These are phyloP conservation scores for Chloroclystis v-ata DNA, from an alignment of 2,888 invertebrate genomes.

Conservation along the genomic window DNA sequence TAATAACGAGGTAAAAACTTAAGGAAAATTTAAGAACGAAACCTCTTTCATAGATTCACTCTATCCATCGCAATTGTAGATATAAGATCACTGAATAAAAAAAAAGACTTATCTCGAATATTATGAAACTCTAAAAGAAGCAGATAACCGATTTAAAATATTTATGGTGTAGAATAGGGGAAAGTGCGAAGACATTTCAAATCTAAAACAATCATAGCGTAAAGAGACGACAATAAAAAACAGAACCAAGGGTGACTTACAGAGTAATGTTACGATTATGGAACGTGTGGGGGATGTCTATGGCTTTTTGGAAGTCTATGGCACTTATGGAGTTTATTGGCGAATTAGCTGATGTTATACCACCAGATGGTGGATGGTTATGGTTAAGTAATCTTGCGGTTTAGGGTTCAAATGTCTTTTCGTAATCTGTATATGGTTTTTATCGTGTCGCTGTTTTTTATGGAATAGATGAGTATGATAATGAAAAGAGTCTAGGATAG, in stretches of 20 bases:
- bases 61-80: too few relatives aligned
- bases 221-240: conserved; percentile 14
- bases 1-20: too few relatives aligned
- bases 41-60: too few relatives aligned
- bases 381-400: neutral
- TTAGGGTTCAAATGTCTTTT: conserved; percentile 1
- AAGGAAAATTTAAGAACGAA: too few relatives aligned
- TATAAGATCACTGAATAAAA: too few relatives aligned
- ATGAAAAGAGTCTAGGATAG: too few relatives aligned
- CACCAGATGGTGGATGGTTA: conserved; percentile 5
- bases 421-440: neutral
- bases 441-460: too few relatives aligned
- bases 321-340: conserved; percentile 10
- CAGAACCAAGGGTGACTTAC: conserved; percentile 29
- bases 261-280: conserved; percentile 25
- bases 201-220: conserved; percentile 16
- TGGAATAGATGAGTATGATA: too few relatives aligned
- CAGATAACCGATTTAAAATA: too few relatives aligned
- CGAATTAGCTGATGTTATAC: conserved; percentile 8
- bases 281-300: conserved; percentile 4
- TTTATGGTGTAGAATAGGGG: too few relatives aligned
- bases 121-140: too few relatives aligned
- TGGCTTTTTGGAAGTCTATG: neutral
- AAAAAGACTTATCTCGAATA: too few relatives aligned
- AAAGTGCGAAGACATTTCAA: neutral